phyloP scores from a whole-genome alignment of 2,797 vertebrate species.

The Anisognathus igniventris region DNA sequence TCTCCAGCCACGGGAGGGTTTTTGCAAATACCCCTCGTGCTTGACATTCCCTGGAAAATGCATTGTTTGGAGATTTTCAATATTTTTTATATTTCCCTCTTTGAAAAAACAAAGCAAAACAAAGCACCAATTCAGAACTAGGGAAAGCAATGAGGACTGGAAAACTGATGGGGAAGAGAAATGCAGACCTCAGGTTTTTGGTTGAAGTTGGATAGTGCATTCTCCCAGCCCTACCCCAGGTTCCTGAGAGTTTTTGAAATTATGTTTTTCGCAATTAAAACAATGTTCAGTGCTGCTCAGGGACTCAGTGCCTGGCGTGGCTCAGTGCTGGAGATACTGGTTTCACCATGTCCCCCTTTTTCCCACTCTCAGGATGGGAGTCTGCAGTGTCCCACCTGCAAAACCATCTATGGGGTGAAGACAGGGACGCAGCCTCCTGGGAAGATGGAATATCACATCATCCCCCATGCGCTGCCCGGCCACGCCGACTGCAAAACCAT shows the following conservation, averaged over 20 bases:
- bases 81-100: not conserved
- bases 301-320: accelerated
- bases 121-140: not conserved
- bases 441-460: slow-evolving; percentile 98
- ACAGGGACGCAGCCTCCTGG: slow-evolving; percentile 95
- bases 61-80: not conserved
- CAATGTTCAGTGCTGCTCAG: accelerated
- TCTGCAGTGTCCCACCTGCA: slow-evolving; percentile 95
- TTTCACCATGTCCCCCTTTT: not conserved
- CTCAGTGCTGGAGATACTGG: accelerated
- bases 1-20: not conserved
- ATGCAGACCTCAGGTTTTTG: not conserved
- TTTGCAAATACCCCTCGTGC: not conserved
- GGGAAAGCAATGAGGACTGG: not conserved
- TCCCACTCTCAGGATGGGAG: slow-evolving; percentile 83
- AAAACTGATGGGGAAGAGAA: not conserved
- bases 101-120: not conserved
- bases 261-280: accelerated
- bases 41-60: not conserved
- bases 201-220: not conserved
- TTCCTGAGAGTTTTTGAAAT: not conserved
- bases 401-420: slow-evolving; percentile 96
- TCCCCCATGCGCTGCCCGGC: slow-evolving; percentile 92
- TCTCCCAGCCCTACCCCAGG: not conserved
- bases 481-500: slow-evolving; percentile 95